Evolutionary conservation across 92 coral and sea anemone species (phyloP).

Genomic region (Bergia sp.): DNA sequence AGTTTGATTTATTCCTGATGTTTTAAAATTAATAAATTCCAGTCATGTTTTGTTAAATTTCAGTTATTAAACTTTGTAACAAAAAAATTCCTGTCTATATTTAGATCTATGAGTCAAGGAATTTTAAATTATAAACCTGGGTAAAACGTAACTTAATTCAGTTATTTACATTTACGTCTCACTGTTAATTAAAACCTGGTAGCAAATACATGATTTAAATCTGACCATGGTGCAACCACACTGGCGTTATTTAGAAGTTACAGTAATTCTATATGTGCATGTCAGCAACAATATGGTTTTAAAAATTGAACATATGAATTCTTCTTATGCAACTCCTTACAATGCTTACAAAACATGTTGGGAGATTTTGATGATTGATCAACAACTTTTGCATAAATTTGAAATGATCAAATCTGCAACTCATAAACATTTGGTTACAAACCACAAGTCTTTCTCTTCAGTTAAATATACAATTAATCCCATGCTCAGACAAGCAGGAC

Average conservation of each 20-base stretch:
- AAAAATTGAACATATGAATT: too few species aligned
- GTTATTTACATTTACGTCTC: too few species aligned
- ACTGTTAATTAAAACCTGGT: not conserved
- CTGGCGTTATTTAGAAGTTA: too few species aligned
- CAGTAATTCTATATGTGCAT: too few species aligned
- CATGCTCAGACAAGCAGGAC: slow-evolving; percentile 26
- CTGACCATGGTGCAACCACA: not conserved
- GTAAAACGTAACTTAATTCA: too few species aligned
- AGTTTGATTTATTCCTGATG: slow-evolving; percentile 42
- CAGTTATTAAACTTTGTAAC: slow-evolving; percentile 18
- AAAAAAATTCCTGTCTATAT: not conserved
- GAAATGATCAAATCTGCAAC: not conserved
- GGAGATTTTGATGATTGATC: slow-evolving; percentile 11
- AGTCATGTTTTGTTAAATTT: slow-evolving; percentile 28
- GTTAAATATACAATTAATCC: not conserved
- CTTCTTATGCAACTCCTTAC: not conserved
- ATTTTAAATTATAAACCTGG: not conserved
- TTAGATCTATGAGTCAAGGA: not conserved
- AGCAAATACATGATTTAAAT: not conserved
- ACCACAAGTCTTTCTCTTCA: not conserved
- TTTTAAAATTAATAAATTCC: slow-evolving; percentile 39
- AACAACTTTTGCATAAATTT: not conserved
- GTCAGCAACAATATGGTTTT: too few species aligned
- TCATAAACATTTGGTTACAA: not conserved
- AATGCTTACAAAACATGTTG: not conserved